Base-by-base conservation (phyloP, 2,113 vertebrate species). In the Alligator mississippiensis region DNA sequence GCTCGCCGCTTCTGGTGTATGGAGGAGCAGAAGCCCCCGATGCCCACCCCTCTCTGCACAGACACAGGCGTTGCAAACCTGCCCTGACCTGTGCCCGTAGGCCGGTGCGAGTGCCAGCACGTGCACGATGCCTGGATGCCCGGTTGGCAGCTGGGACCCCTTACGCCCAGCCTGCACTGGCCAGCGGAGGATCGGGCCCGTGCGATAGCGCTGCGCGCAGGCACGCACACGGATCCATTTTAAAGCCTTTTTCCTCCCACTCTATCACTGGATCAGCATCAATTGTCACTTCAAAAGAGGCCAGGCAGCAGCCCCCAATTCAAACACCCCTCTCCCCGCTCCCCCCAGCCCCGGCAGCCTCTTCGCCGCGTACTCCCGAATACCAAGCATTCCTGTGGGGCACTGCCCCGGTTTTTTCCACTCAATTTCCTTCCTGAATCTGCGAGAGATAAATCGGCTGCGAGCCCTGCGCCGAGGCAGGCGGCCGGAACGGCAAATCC, bases 401-500 rank as follows among this genome's bases (percentile, higher is more conserved):
- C 72, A 57, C 81, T 84, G 76, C 83, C 85, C 93, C 24, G 0
- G 6, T 3, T 89, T 96, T 94, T 91, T 91, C 90, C 94, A 92
- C 95, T 92, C 96, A 87, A 93, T 96, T 97, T 96, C 93, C 95
- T 90, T 11, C 92, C 90, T 34, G 30, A 62, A 82, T 4, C 74
- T 11, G 75, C 60, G 63, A 87, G 70, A 93, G 95, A 93, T 82
- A 90, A 95, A 97, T 93, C 96, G 47, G 12, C 57, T 47, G 70
- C 47, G 30, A 72, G 38, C 72, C 93, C 94, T 83, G 34, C 25
- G 85, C 90, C 84, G 90, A 96, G 82, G 95, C 96, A 97, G 90
- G 93, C 92, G 84, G 94, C 90, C 55, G 87, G 94, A 95, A 96
- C 94, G 75, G 95, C 91, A 92, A 74, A 92, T 92, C 94, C 93